Conservation (phyloP, 2,888 invertebrate genomes). For the Tuberolachnus salignus region DNA sequence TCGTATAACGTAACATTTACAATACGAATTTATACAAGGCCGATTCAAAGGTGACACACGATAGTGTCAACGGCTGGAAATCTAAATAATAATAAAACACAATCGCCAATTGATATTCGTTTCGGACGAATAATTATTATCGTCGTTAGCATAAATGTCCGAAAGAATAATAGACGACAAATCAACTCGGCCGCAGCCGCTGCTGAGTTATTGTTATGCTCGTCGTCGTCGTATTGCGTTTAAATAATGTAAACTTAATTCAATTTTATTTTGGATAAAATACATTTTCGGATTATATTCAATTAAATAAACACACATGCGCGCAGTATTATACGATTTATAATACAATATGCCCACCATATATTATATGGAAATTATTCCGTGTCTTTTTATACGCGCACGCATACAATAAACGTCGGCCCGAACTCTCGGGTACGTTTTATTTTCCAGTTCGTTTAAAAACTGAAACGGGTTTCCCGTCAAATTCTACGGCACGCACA, state of each 20-base stretch:
- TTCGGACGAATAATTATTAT: conserved; percentile 5
- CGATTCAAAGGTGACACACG: background rate
- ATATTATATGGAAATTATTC: background rate
- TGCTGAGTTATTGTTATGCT: too few relatives aligned
- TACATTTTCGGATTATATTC: conserved; percentile 12
- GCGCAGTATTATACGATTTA: background rate
- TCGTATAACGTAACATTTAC: background rate
- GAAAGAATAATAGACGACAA: conserved; percentile 43
- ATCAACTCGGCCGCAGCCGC: conserved; percentile 8
- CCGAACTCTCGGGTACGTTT: too few relatives aligned
- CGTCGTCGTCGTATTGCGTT: background rate
- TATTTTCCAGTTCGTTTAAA: too few relatives aligned
- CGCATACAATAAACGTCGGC: too few relatives aligned
- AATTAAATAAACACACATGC: background rate
- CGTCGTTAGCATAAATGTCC: conserved; percentile 17
- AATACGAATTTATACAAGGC: background rate
- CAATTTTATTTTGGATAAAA: conserved; percentile 5
- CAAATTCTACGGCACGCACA: too few relatives aligned
- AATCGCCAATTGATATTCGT: conserved; percentile 47
- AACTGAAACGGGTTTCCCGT: too few relatives aligned
- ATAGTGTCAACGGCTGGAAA: conserved; percentile 12
- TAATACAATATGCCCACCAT: too few relatives aligned
- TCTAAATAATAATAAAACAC: conserved; percentile 45
- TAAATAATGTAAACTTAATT: conserved; percentile 12
- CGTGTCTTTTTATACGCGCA: background rate